Conservation (phyloP, 2,888 invertebrate genomes). For the Hesperia comma region DNA sequence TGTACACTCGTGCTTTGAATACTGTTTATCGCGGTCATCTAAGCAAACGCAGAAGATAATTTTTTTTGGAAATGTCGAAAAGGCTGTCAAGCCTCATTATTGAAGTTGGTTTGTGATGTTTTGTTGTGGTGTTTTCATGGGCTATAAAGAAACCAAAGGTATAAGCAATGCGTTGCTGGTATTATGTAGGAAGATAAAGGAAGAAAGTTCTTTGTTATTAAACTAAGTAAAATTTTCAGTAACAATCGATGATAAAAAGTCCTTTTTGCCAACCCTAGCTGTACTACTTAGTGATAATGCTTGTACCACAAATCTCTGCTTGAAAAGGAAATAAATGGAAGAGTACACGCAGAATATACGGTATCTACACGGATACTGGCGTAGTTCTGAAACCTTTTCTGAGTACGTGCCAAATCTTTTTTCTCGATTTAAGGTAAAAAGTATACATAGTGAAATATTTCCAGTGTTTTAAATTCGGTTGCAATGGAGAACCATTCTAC, state of each 20-base stretch:
- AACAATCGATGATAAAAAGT: background rate
- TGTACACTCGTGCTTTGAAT: background rate
- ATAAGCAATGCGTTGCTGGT: no score
- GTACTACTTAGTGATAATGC: slow-evolving; percentile 42
- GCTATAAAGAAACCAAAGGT: no score
- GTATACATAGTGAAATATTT: background rate
- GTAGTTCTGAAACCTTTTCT: slow-evolving; percentile 8
- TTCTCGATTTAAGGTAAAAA: slow-evolving; percentile 9
- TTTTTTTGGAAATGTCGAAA: no score
- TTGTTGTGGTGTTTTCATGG: no score
- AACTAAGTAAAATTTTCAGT: no score
- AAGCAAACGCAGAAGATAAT: background rate
- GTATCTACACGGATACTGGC: slow-evolving; percentile 1
- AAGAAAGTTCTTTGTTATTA: no score
- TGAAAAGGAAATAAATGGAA: slow-evolving; percentile 28
- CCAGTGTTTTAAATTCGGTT: no score
- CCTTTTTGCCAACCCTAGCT: slow-evolving; percentile 18
- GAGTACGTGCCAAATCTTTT: slow-evolving; percentile 29
- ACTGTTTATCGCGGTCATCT: background rate
- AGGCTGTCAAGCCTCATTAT: no score
- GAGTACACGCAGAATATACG: slow-evolving; percentile 16
- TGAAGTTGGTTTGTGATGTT: no score
- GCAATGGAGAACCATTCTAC: no score
- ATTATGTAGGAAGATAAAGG: no score
- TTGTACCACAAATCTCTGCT: slow-evolving; percentile 51